Conservation (phyloP, 2,113 vertebrate genomes). For the Agelaius phoeniceus region DNA sequence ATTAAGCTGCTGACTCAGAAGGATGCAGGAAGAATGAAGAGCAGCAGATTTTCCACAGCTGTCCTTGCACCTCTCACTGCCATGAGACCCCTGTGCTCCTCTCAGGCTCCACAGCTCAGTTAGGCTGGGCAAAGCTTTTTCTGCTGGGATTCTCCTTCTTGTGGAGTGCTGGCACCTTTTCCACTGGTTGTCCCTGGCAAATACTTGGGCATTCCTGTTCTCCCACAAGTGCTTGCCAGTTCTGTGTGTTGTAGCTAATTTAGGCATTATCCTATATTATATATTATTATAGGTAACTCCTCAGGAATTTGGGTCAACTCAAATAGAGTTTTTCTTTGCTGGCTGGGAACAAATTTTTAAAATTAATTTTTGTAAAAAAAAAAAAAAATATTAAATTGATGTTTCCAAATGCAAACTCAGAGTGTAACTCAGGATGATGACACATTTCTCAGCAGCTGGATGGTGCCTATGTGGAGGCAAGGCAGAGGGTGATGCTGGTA, state of each 20-base stretch:
- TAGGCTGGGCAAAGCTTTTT: background rate
- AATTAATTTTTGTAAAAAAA: background rate
- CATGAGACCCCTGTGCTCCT: background rate
- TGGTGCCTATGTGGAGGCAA: rapidly evolving
- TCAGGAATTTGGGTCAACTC: background rate
- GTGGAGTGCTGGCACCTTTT: background rate
- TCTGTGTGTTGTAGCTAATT: background rate
- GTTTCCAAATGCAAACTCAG: background rate
- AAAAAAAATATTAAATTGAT: too few relatives aligned
- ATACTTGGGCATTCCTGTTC: background rate
- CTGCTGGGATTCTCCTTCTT: background rate
- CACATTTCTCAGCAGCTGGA: background rate
- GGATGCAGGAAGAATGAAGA: background rate
- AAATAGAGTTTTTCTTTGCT: background rate
- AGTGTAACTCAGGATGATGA: background rate
- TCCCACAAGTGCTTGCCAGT: background rate
- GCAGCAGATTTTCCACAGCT: background rate
- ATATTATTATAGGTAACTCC: background rate
- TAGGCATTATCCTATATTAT: background rate
- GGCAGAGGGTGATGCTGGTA: background rate
- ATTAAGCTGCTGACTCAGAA: background rate
- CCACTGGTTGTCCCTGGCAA: background rate
- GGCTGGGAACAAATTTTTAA: background rate
- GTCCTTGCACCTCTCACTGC: background rate
- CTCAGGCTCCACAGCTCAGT: rapidly evolving